Evolutionary conservation across 1,140 invertebrate genomes (phyloP), one percentile per base, ranked within the genome.

Genomic region (Drosophila quadrilineata): DNA sequence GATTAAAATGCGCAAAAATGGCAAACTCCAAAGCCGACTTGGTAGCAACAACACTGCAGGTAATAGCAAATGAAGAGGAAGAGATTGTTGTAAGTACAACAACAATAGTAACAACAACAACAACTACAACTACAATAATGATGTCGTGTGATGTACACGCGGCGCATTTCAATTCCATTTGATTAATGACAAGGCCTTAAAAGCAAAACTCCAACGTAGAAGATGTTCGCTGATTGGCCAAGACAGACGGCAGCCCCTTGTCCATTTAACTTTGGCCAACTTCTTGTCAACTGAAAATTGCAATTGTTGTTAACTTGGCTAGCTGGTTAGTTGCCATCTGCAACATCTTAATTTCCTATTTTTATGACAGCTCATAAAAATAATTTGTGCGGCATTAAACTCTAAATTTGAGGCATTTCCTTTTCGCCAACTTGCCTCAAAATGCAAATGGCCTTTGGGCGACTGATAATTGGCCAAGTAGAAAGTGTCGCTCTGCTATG

Each of bases 101-200:
- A 59, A 40, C 43, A 54, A 28, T 45, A 68, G 17, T 26, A 58
- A 24, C 36, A 57, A 31, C 40, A 56, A 9, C 17, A 45, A 19
- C 41, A 62, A 48, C 64, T 59, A 36, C 17, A 50, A 31, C 40
- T 41, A 17, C 40, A 53, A 67, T 52, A 76, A 58, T 66, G 65
- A 60, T 65, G 62, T 66, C 70, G 70, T 77, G 77, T 77, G 77
- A 82, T 82, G 77, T 82, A 85, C 79, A 85, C 71, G 79, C 74
- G 71, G 75, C 71, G 79, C 79, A 85, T 85, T 85, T 85, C 79
- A 85, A 85, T 85, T 85, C 80, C 71, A 85, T 85, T 85, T 85
- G 79, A 85, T 85, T 85, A 85, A 85, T 85, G 79, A 85, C 79
- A 79, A 85, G 67, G 80, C 79, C 75, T 76, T 85, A 84, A 84